Conservation (phyloP, 1,140 invertebrate species). For the Caenorhabditis latens region DNA sequence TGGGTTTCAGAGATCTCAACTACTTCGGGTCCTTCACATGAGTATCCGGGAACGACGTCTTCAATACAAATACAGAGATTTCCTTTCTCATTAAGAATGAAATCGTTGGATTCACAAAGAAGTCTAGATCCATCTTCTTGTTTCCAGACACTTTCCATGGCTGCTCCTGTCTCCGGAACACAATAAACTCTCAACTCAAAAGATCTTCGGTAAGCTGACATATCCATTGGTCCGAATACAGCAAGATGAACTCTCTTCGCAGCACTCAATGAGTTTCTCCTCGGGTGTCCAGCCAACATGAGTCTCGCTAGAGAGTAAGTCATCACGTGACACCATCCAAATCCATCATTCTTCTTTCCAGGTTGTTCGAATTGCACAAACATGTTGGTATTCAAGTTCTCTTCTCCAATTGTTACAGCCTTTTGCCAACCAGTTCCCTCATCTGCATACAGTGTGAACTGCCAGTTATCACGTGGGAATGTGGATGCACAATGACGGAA, state of each 20-base stretch:
- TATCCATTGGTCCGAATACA: conserved; percentile 65
- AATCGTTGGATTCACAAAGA: conserved; percentile 70
- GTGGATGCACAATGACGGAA: conserved; percentile 75
- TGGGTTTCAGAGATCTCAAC: conserved; percentile 72
- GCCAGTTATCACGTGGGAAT: conserved; percentile 76
- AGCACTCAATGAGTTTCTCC: conserved; percentile 67
- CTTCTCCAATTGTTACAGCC: conserved; percentile 68
- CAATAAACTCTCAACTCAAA: conserved; percentile 72
- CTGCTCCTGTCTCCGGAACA: conserved; percentile 73
- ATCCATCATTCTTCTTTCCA: conserved; percentile 56
- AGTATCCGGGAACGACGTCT: conserved; percentile 67
- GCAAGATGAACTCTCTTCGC: conserved; percentile 71
- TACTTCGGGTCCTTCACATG: conserved; percentile 56
- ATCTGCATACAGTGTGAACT: conserved; percentile 71
- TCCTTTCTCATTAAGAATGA: conserved; percentile 70
- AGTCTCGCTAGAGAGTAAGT: conserved; percentile 72
- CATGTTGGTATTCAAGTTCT: conserved; percentile 72
- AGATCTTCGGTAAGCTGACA: conserved; percentile 54
- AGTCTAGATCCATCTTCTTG: conserved; percentile 72
- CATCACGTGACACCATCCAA: conserved; percentile 74
- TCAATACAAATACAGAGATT: conserved; percentile 74
- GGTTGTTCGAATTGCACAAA: conserved; percentile 72
- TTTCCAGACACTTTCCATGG: conserved; percentile 73
- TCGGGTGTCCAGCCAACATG: conserved; percentile 70
- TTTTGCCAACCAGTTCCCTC: conserved; percentile 68